Evolutionary conservation across 2,113 vertebrate genomes (phyloP), one percentile per base, ranked within the genome.

Genomic region (Ramphastos sulfuratus): DNA sequence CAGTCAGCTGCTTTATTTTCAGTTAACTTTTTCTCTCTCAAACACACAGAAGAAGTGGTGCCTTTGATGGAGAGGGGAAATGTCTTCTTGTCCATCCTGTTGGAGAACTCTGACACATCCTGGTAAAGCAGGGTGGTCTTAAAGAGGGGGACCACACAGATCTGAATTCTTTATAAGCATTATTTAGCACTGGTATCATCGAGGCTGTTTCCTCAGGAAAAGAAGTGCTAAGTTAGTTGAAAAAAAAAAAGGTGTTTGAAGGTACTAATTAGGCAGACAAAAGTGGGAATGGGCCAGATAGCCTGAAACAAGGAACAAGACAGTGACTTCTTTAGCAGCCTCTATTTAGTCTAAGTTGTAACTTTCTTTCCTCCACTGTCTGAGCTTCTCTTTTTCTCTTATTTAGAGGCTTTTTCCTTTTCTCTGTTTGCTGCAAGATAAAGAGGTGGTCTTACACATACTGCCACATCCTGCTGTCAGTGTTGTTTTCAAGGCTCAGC

Each of bases 221-320:
- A 77, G 56, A 92, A 95, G 67, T 60, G 54, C 88, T 60, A 50
- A 60, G n/a, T 87, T 82, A 46, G 61, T 87, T 80, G 60, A 39
- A 46, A 50, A 69, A 46, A 50, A 69, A 69, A 64, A 61, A 50
- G 72, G 81, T 64, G 66, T 89, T 66, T 56, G 17, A 85, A 42
- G 79, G 77, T 94, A 65, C 84, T 92, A 90, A 96, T 96, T 94
- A 95, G 46, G 31, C 60, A 85, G 78, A 92, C 76, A 84, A 80
- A 93, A 95, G 61, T 82, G 71, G 78, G 92, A 92, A 95, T 42
- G 59, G 94, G 64, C 73, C 66, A 30, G 25, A 82, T 84, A 82
- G 67, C 71, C 67, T 67, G 42, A 77, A 80, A 35, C 72, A 60
- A 76, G 92, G 76, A 90, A 50, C 63, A 80, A 88, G 86, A 61